phyloP scores from a whole-genome alignment of 2,113 vertebrate species.

The Melanerpes formicivorus region DNA sequence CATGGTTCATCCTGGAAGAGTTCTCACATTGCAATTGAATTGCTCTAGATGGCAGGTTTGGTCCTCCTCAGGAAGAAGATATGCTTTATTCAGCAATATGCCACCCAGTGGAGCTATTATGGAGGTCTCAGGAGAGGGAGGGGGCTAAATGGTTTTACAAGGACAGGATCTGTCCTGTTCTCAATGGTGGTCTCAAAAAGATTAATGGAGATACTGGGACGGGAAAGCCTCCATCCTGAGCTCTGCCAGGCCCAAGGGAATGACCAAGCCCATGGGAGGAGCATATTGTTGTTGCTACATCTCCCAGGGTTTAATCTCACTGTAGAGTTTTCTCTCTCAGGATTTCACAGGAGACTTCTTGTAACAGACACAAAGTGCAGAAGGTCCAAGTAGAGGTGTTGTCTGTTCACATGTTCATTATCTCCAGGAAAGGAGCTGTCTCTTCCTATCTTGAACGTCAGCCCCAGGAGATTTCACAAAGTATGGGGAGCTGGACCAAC shows the following conservation, averaged over 20 bases:
- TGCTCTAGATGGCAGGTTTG: not conserved
- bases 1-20: rapidly evolving
- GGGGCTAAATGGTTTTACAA: not conserved
- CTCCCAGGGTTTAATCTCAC: not conserved
- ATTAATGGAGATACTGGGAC: not conserved
- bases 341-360: not conserved
- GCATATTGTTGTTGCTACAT: not conserved
- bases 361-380: not conserved
- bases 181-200: not conserved
- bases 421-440: not conserved
- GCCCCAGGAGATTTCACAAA: not conserved
- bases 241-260: not conserved
- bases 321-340: no score
- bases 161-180: not conserved
- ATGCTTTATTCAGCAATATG: not conserved
- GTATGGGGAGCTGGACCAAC: not conserved
- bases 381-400: not conserved
- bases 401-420: rapidly evolving
- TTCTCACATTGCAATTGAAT: not conserved
- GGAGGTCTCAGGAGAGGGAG: not conserved
- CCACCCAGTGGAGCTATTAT: not conserved
- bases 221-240: not conserved
- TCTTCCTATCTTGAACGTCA: not conserved
- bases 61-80: not conserved
- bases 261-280: not conserved